phyloP scores from a whole-genome alignment of 2,888 invertebrate genomes.

The Dynastes maya region DNA sequence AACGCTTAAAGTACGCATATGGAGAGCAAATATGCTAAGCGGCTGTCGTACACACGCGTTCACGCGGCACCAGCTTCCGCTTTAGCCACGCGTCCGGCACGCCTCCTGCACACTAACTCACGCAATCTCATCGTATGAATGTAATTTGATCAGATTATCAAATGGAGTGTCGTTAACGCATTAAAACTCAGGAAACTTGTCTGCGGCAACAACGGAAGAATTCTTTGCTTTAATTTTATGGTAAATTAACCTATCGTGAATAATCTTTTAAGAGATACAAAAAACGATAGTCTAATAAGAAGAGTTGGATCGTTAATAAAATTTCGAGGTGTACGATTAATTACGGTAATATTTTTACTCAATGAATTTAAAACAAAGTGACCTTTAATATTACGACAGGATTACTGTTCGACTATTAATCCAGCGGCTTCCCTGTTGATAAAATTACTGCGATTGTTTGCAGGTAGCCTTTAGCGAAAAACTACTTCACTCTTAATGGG shows the following conservation, averaged over 20 bases:
- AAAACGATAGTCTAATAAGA: not conserved
- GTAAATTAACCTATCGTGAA: slow-evolving; percentile 23
- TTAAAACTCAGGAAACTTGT: slow-evolving; percentile 29
- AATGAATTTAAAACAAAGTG: too few relatives aligned
- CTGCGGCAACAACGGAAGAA: slow-evolving; percentile 9
- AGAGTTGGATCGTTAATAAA: not conserved
- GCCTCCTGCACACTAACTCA: slow-evolving; percentile 59
- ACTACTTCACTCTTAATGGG: too few relatives aligned
- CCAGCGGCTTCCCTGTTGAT: too few relatives aligned
- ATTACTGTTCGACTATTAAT: too few relatives aligned
- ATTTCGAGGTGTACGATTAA: not conserved
- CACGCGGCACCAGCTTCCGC: slow-evolving; percentile 61
- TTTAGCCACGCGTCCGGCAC: slow-evolving; percentile 63
- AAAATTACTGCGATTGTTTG: too few relatives aligned
- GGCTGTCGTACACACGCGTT: slow-evolving; percentile 63
- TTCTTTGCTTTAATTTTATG: slow-evolving; percentile 20
- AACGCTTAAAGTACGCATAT: slow-evolving; percentile 50
- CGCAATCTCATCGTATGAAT: slow-evolving; percentile 47
- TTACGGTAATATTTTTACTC: too few relatives aligned
- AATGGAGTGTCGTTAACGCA: slow-evolving; percentile 28
- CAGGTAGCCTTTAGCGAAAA: too few relatives aligned
- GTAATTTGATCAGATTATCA: slow-evolving; percentile 48
- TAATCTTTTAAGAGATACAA: not conserved
- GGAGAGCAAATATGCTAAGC: slow-evolving; percentile 64
- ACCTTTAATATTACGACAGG: too few relatives aligned